Conservation (phyloP, 2,113 vertebrate genomes). For the Alligator mississippiensis region DNA sequence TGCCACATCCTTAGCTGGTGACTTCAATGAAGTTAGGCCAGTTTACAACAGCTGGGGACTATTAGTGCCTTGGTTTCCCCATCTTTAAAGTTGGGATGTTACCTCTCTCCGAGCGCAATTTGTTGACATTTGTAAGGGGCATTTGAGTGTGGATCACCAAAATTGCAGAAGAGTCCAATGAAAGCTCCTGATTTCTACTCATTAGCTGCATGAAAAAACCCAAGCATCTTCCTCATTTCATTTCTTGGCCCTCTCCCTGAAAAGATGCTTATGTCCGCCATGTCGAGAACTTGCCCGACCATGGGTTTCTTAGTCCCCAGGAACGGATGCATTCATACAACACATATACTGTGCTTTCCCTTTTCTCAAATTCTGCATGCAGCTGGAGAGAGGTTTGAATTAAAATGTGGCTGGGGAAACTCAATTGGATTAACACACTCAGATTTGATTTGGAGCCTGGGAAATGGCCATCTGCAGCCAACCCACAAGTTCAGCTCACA, state of each 20-base stretch:
- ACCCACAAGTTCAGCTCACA: fast-evolving
- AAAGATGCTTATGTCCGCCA: background rate
- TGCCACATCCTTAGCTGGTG: background rate
- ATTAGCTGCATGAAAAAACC: background rate
- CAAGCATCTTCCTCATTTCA: background rate
- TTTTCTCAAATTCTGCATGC: background rate
- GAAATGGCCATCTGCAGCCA: background rate
- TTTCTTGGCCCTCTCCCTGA: background rate
- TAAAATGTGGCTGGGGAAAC: background rate
- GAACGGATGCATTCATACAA: too few relatives aligned
- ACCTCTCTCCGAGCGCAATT: background rate
- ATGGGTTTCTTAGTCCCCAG: fast-evolving
- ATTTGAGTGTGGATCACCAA: background rate
- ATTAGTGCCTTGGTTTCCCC: background rate
- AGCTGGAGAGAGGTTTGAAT: background rate
- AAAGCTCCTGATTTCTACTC: fast-evolving
- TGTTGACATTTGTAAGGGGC: background rate
- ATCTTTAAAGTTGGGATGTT: background rate
- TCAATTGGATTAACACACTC: background rate
- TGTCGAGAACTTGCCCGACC: too few relatives aligned
- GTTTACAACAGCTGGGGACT: background rate
- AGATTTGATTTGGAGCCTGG: background rate
- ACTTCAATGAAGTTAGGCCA: background rate
- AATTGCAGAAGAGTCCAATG: background rate
- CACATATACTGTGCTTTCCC: background rate